Evolutionary conservation across 2,797 vertebrate species (phyloP), one percentile per base, ranked within the genome.

Genomic region (Siniperca obscura): DNA sequence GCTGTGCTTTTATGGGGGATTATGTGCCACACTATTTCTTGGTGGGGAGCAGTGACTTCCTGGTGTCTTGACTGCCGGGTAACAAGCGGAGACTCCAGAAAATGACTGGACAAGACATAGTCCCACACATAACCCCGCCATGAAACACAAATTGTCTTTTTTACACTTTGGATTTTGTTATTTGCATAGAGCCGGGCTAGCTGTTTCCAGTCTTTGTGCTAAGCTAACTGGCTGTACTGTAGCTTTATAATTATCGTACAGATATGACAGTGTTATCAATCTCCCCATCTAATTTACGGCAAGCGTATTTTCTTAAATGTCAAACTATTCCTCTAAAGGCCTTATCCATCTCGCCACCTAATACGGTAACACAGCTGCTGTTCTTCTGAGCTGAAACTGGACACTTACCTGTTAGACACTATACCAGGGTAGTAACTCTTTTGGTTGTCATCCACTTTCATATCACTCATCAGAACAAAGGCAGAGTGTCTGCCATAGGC

Each of bases 381-480:
- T 9, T 53, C 55, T 78, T 38, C 75, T n/a, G 70, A 60, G 61
- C 52, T 36, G 78, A 74, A 50, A 61, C 62, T 64, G 74, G 77
- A 77, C 72, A 93, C 95, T 82, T 94, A 99, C 98, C 98, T 96
- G 96, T 99, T 98, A 67, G 98, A 96, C 74, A 96, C 93, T 68
- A 98, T 97, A 89, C 95, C 94, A 42, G 97, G 96, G 86, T 96
- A 99, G 92, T 96, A 96, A 93, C 96, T 97, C 95, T 94, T 98
- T 92, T 98, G 98, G 93, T 99, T 99, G 59, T 94, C 94, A 84
- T 99, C 98, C 91, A 97, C 94, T 88, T 96, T 99, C 64, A 65
- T 65, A 65, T 99, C 96, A 68, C 86, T 98, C 91, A 97, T 91
- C 85, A 90, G 88, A 75, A 97, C 70, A 3, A 99, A 99, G 90